A percentile compares a stretch with the other conserved stretches of the same genome.
Evolutionary conservation across 64 coral and sea anemone genomes (phyloP).

Genomic region (Porites lutea): DNA sequence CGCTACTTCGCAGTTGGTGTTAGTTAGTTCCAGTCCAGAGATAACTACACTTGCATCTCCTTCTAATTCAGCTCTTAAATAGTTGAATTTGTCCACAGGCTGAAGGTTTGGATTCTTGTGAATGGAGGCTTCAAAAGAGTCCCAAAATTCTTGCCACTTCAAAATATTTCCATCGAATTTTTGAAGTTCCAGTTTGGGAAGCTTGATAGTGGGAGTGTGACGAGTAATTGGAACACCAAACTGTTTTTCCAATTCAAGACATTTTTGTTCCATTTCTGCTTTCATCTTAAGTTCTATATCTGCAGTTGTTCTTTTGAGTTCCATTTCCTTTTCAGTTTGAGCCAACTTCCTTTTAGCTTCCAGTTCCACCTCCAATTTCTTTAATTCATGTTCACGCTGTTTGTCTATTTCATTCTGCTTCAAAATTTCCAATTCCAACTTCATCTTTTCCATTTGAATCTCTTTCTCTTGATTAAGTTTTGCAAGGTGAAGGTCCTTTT

Average conservation of each 20-base stretch:
- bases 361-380: too few species aligned
- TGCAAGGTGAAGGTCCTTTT: too few species aligned
- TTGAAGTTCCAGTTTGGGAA: background rate
- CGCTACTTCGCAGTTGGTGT: constrained; percentile 51
- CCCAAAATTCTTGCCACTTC: constrained; percentile 42
- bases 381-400: too few species aligned
- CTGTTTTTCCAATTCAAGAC: background rate
- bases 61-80: constrained; percentile 18
- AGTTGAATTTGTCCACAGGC: constrained; percentile 20
- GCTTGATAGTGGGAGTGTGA: too few species aligned
- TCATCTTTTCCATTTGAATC: too few species aligned
- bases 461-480: too few species aligned
- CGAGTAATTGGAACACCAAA: background rate
- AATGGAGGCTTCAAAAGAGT: constrained; percentile 62
- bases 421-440: too few species aligned
- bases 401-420: too few species aligned
- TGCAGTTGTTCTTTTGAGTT: background rate
- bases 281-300: background rate
- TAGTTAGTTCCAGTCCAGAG: constrained; percentile 44
- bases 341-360: too few species aligned
- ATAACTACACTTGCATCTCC: constrained; percentile 39
- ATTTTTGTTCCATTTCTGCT: background rate
- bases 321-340: too few species aligned
- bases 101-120: constrained; percentile 6
- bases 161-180: background rate